Evolutionary conservation across 2,113 vertebrate genomes (phyloP).

Genomic region (Procavia capensis): DNA sequence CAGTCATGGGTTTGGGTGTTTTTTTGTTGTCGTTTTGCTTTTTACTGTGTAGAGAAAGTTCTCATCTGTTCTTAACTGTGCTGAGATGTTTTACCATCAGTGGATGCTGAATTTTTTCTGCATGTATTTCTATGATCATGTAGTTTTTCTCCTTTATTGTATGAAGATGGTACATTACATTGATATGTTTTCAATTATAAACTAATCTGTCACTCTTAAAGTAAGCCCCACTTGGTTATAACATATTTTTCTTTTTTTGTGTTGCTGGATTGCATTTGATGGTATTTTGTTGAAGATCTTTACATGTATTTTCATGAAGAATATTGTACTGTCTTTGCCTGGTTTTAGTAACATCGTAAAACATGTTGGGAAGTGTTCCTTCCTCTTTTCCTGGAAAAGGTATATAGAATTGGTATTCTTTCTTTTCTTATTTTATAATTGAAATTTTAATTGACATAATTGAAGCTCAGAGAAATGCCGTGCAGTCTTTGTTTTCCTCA

Average conservation of each 20-base stretch:
- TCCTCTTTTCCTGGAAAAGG: neutral
- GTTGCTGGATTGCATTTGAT: neutral
- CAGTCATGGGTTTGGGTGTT: too few species aligned
- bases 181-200: neutral
- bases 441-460: neutral
- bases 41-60: neutral
- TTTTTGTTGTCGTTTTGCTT: too few species aligned
- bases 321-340: neutral
- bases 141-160: neutral
- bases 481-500: neutral
- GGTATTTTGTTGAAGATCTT: neutral
- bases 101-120: neutral
- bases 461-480: neutral
- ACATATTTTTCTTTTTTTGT: neutral
- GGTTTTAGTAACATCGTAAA: neutral
- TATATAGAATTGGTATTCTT: neutral
- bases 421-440: neutral
- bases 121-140: neutral
- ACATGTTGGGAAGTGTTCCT: neutral
- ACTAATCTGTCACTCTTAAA: neutral
- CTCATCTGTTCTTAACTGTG: neutral
- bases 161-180: neutral
- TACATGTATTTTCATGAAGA: neutral
- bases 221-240: neutral
- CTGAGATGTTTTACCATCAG: neutral